A percentile compares a stretch with the other conserved stretches of the same genome.
Conservation (phyloP, 2,888 invertebrate species). For the Leptopterna dolabrata region DNA sequence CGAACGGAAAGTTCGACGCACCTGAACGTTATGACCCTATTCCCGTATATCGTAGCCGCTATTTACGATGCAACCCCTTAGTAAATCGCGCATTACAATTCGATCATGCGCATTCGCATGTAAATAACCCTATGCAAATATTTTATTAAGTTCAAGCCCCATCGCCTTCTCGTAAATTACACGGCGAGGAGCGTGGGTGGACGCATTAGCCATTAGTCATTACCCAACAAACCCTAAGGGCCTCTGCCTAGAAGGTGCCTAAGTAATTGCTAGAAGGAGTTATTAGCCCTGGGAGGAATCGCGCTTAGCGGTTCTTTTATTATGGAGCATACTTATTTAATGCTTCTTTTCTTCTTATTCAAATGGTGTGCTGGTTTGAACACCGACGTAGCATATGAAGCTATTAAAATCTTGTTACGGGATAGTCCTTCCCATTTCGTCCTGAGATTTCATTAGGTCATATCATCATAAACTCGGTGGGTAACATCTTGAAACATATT, state of each 20-base stretch:
- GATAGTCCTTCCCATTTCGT: too few species aligned
- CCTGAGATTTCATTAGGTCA: too few species aligned
- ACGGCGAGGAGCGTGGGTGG: conserved; percentile 21
- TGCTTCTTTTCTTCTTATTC: background rate
- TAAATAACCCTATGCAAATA: conserved; percentile 35
- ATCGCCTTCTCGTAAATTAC: conserved; percentile 35
- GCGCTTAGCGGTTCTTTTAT: conserved; percentile 37
- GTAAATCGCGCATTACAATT: background rate
- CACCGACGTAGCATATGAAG: background rate
- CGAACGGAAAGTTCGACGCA: background rate
- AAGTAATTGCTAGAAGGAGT: conserved; percentile 19
- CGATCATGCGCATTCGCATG: conserved; percentile 15
- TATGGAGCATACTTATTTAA: background rate
- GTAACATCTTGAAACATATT: too few species aligned
- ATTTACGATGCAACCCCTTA: background rate
- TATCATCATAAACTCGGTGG: too few species aligned
- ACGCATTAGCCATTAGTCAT: conserved; percentile 34
- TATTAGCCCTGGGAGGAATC: conserved; percentile 35
- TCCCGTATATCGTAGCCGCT: background rate
- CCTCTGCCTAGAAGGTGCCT: conserved; percentile 15
- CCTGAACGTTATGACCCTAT: background rate
- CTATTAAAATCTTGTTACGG: too few species aligned
- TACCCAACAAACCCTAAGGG: background rate
- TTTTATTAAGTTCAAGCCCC: conserved; percentile 23
- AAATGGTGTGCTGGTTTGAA: background rate